Evolutionary conservation across 2,113 vertebrate species (phyloP), one percentile per base, ranked within the genome.

Genomic region (Zosterops japonicus): DNA sequence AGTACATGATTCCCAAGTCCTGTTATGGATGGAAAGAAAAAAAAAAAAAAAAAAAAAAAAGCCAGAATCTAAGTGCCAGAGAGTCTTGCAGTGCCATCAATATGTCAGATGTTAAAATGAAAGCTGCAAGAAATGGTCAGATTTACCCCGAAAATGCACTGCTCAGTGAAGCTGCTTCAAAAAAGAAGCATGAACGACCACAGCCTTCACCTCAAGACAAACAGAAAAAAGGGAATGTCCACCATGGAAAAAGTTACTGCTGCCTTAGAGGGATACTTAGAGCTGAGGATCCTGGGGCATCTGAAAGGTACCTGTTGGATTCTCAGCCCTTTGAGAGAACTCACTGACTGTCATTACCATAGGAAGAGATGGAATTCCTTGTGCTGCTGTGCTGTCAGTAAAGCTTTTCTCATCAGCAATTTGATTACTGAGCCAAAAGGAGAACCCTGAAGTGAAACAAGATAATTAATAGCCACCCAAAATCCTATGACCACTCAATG

Each of bases 341-440:
- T 60, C 36, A 11, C 31, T 57, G 79, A 64, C n/a, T 39, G 41
- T 14, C 56, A 39, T 25, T 42, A 16, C 23, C 22, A 52, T 0
- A 11, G 59, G 20, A 70, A 86, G 3, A 65, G 20, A 67, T 11
- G 20, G 42, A 55, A 76, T 56, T 78, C 60, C 68, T 71, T 33
- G 11, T 13, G 49, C n/a, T 74, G 78, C 77, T 27, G 29, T 33
- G 63, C 59, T 59, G 55, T 55, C 90, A 83, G 27, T 52, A 81
- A 80, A 90, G 31, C 31, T 42, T 8, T 15, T 89, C 60, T 49
- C 52, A n/a, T 49, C 61, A 56, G n/a, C 39, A 64, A 64, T 49
- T 67, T 42, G 31, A 49, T 89, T 39, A 47, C 87, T 81, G 87
- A 96, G 96, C 21, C 76, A 50, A 74, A 96, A 96, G 64, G 21